Percentiles rank a stretch among this genome's conserved stretches.
phyloP scores from a whole-genome alignment of 2,797 vertebrate genomes.

The Rhinogobio ventralis region DNA sequence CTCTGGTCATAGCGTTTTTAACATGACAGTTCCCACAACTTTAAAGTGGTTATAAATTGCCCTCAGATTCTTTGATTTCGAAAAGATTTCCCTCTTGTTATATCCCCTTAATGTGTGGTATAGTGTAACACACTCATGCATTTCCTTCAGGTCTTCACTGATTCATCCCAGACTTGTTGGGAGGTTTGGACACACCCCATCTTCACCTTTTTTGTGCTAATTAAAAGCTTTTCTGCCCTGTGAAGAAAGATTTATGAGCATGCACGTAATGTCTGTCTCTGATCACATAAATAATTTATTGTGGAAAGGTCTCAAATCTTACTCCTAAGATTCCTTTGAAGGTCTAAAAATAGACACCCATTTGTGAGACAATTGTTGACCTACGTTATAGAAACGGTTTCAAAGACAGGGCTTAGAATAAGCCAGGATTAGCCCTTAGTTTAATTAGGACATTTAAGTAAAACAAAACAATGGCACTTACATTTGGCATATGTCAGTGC shows the following conservation, averaged over 20 bases:
- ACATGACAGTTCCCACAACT: conserved; percentile 12
- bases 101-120: neutral
- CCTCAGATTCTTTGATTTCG: conserved; percentile 25
- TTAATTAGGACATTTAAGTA: no score
- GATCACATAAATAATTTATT: neutral
- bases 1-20: neutral
- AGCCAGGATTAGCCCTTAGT: no score
- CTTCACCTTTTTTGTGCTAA: neutral
- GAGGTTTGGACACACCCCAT: neutral
- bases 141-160: conserved; percentile 1
- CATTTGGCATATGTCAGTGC: no score
- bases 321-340: neutral
- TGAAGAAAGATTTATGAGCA: neutral
- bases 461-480: no score
- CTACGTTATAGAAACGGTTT: neutral
- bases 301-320: neutral
- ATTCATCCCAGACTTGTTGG: neutral
- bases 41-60: conserved; percentile 21
- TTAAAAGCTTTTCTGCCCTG: neutral
- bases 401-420: neutral
- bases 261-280: neutral
- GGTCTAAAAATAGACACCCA: neutral
- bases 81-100: conserved; percentile 8
- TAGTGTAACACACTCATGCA: neutral
- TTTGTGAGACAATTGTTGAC: neutral